Conservation (phyloP, 2,888 invertebrate genomes). For the Diloba caeruleocephala region DNA sequence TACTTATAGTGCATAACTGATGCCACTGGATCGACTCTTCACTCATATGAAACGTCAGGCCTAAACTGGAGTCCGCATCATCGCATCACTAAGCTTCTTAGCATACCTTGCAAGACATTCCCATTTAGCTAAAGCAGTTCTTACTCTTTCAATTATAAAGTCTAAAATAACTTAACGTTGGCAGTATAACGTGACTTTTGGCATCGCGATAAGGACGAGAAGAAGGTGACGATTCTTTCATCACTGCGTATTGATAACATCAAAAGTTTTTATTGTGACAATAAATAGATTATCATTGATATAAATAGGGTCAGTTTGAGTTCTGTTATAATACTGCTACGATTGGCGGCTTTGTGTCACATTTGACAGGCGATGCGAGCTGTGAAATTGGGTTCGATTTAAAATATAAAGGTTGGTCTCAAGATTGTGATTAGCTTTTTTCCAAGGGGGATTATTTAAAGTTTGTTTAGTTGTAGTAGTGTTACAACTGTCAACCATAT, state of each 20-base stretch:
- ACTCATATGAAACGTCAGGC: slow-evolving; percentile 76
- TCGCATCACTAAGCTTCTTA: slow-evolving; percentile 85
- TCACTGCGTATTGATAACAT: slow-evolving; percentile 84
- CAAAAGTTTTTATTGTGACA: slow-evolving; percentile 87
- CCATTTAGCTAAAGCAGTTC: slow-evolving; percentile 58
- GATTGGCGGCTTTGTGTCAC: slow-evolving; percentile 87
- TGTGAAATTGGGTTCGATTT: slow-evolving; percentile 88
- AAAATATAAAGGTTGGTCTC: slow-evolving; percentile 83
- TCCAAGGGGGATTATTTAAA: slow-evolving; percentile 79
- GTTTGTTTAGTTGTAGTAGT: slow-evolving; percentile 83
- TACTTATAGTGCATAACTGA: slow-evolving; percentile 62
- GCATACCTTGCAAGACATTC: slow-evolving; percentile 67
- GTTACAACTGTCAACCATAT: slow-evolving; percentile 65
- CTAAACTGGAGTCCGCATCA: slow-evolving; percentile 77
- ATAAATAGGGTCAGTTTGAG: slow-evolving; percentile 87
- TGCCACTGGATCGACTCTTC: slow-evolving; percentile 74
- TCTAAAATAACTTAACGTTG: slow-evolving; percentile 18
- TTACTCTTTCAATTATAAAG: slow-evolving; percentile 25
- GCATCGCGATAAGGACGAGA: slow-evolving; percentile 82
- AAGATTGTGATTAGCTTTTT: slow-evolving; percentile 80
- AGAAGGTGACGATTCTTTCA: slow-evolving; percentile 87
- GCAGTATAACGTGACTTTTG: slow-evolving; percentile 77
- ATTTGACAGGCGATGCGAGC: slow-evolving; percentile 87
- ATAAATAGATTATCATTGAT: slow-evolving; percentile 88
- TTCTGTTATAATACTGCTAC: slow-evolving; percentile 82